Base-by-base conservation (phyloP, 53 echinoderm and acorn worm genomes). In the Antedon mediterranea region DNA sequence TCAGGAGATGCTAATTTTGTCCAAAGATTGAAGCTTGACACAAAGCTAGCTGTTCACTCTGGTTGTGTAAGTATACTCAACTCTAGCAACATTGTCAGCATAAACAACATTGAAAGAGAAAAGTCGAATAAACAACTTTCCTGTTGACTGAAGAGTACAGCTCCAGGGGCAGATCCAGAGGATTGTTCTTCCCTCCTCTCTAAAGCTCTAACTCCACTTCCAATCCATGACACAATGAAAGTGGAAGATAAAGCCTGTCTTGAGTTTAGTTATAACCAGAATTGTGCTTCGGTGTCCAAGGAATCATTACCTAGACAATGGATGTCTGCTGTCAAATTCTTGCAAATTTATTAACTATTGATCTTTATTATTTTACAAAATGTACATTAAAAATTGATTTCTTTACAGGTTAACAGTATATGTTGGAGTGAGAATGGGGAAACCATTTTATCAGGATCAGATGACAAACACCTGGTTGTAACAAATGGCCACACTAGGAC, bases 31-130 rank as follows among this genome's bases (percentile, higher is more conserved):
- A 92, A 85, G 73, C 82, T 98, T 0, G 98, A 92, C 75, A 79
- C 83, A 30, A 93, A 85, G 43, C 71, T 92, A 28, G 91, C 89
- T 82, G 88, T 92, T 28, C 98, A 98, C 80, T 79, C 89, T 83
- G 98, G 98, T 73, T 98, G 98, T 88, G 98, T 98, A 83, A 90
- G 98, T 95, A 71, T 13, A n/a, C n/a, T n/a, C n/a, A 31, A 9
- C 23, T 73, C 37, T 37, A 6, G 4, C 11, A 11, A n/a, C 37
- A 37, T 37, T 37, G n/a, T n/a, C n/a, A n/a, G n/a, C n/a, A n/a
- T n/a, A n/a, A n/a, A n/a, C n/a, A n/a, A n/a, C n/a, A n/a, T n/a
- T n/a, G n/a, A n/a, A n/a, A n/a, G n/a, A n/a, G n/a, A n/a, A n/a
- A n/a, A n/a, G n/a, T n/a, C n/a, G n/a, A n/a, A n/a, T n/a, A n/a